These are phyloP conservation scores for Chymomyza costata DNA, from an alignment of 1,140 invertebrate genomes.

Conservation along the genomic window DNA sequence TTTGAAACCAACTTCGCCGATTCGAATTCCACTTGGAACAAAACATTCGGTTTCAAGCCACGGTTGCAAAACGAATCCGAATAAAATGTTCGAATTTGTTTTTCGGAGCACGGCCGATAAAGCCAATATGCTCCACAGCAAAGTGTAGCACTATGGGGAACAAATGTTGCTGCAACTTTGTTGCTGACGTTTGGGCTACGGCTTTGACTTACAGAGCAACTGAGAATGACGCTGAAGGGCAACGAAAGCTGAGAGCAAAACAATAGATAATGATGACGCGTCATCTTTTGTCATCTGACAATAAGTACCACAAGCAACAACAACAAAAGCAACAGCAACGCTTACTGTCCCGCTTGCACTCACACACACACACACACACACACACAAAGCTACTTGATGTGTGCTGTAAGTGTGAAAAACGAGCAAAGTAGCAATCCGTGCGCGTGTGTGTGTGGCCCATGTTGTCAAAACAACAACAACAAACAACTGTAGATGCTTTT, in stretches of 20 bases:
- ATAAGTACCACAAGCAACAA: conserved; percentile 35
- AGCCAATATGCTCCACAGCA: no score
- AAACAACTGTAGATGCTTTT: no score
- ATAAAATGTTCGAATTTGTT: no score
- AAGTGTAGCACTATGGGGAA: no score
- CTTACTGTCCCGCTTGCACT: conserved; percentile 6
- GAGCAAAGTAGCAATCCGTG: conserved; percentile 41
- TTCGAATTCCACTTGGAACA: no score
- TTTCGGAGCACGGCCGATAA: no score
- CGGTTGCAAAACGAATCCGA: no score
- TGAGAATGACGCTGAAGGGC: conserved; percentile 9
- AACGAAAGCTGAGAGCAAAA: conserved; percentile 31
- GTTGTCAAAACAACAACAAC: no score
- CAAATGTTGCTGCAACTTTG: conserved; percentile 41
- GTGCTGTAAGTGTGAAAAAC: conserved; percentile 48
- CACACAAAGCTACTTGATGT: conserved; percentile 51
- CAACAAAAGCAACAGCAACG: conserved; percentile 4
- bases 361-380: conserved; percentile 7
- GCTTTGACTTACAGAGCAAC: conserved; percentile 12
- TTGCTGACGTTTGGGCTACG: conserved; percentile 36
- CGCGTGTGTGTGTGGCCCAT: background rate
- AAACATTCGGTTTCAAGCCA: no score
- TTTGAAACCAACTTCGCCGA: no score
- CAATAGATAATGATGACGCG: conserved; percentile 66
- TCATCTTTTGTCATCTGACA: conserved; percentile 63